phyloP scores from a whole-genome alignment of 2,113 vertebrate genomes.

The chimpanzee (Pan troglodytes) region NHGRI_mPanTro3-v2.1_pri NC_072413.2:40184501-40185000 shows the following conservation, averaged over 20 bases:
- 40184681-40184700: background rate
- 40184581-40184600: background rate
- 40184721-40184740: background rate
- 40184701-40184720: background rate
- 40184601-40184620: background rate
- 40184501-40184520: background rate
- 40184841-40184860: background rate
- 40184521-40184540: background rate
- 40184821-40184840: background rate
- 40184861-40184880: conserved; percentile 60
- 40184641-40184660: background rate
- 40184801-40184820: background rate
- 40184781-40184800: background rate
- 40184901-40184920: background rate
- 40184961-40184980: background rate
- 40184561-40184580: background rate
- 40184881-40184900: conserved; percentile 49
- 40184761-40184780: background rate
- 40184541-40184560: background rate
- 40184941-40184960: background rate
- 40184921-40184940: background rate
- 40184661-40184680: background rate
- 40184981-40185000: background rate
- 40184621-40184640: background rate
- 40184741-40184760: background rate